phyloP scores from a whole-genome alignment of 2,113 vertebrate genomes.

The Calonectris borealis region DNA sequence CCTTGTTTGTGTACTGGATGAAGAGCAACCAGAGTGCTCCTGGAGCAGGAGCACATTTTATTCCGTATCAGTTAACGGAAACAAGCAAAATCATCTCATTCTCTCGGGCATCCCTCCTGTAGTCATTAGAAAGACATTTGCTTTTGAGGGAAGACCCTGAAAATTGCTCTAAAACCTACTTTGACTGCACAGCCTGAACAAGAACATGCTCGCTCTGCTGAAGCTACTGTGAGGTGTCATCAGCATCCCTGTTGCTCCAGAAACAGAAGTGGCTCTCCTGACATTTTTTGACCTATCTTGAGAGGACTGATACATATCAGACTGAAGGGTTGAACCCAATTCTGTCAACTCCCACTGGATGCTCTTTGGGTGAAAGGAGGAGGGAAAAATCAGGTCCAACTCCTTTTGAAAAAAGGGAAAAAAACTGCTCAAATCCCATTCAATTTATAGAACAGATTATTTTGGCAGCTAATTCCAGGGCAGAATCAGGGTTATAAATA shows the following conservation, averaged over 20 bases:
- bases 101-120: neutral
- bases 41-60: neutral
- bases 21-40: neutral
- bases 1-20: neutral
- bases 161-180: neutral
- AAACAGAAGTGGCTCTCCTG: neutral
- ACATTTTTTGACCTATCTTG: neutral
- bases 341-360: neutral
- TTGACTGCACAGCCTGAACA: neutral
- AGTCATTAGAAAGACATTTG: neutral
- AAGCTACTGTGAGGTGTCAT: neutral
- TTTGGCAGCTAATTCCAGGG: neutral
- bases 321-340: neutral
- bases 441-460: neutral
- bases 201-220: neutral
- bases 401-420: neutral
- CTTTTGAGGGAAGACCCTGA: neutral
- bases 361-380: neutral
- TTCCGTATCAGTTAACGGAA: neutral
- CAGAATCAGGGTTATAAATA: neutral
- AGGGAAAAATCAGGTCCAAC: neutral
- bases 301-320: neutral
- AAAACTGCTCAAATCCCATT: neutral
- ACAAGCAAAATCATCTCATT: neutral
- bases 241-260: neutral